A percentile compares a stretch with the other conserved stretches of the same genome.
Evolutionary conservation across 2,113 vertebrate species (phyloP).

Genomic region (Dolichallabes microphthalmus): DNA sequence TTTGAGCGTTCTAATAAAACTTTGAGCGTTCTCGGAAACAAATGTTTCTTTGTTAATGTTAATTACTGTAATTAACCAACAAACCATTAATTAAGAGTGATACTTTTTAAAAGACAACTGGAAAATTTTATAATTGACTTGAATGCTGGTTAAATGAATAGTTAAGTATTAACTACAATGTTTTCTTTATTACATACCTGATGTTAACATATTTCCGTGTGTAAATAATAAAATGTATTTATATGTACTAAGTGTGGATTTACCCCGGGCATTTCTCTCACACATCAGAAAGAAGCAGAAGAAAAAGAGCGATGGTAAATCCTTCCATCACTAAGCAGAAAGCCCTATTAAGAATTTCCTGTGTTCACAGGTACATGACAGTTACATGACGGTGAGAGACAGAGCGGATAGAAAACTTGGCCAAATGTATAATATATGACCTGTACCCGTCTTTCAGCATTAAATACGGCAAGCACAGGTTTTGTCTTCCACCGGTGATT

Average conservation of each 20-base stretch:
- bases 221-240: not conserved
- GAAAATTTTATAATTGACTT: not conserved
- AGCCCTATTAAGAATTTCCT: not conserved
- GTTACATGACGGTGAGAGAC: constrained; percentile 11
- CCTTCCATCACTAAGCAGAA: not conserved
- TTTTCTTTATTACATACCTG: not conserved
- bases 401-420: not conserved
- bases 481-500: not conserved
- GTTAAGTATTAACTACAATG: not conserved
- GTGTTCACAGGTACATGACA: not conserved
- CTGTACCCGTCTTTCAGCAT: not conserved
- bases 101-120: not conserved
- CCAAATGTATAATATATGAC: not conserved
- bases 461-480: not conserved
- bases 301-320: not conserved
- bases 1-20: too few relatives aligned
- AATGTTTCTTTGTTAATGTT: not conserved
- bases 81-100: not conserved
- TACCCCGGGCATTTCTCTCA: not conserved
- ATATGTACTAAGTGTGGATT: not conserved
- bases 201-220: not conserved
- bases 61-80: not conserved
- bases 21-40: too few relatives aligned
- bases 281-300: not conserved
- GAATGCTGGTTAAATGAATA: not conserved